These are phyloP conservation scores for Anarrhichthys ocellatus DNA, from an alignment of 2,113 vertebrate genomes.

Conservation along the genomic window DNA sequence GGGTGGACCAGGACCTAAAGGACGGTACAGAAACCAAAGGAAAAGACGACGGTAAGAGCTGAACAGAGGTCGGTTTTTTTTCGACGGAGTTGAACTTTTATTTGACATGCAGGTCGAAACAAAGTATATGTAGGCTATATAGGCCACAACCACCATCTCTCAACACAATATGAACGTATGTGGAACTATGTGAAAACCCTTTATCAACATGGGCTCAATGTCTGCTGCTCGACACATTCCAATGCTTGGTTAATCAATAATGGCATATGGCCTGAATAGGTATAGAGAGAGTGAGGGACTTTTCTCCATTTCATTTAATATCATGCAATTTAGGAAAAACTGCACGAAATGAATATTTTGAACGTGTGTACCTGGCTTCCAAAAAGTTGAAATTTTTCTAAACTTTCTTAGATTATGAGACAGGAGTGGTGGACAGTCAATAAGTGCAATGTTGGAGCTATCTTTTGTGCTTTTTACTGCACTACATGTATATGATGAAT, in stretches of 20 bases:
- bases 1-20: conserved; percentile 90
- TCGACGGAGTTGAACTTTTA: background rate
- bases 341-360: background rate
- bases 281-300: background rate
- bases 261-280: background rate
- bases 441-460: background rate
- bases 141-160: background rate
- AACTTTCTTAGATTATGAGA: no score
- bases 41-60: conserved; percentile 78
- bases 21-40: conserved; percentile 82
- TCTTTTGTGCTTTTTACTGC: background rate
- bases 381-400: background rate
- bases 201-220: background rate
- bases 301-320: background rate
- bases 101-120: background rate
- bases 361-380: background rate
- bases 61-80: no score
- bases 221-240: background rate
- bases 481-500: background rate
- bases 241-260: background rate
- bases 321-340: background rate
- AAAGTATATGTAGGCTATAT: background rate
- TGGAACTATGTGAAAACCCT: background rate
- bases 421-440: background rate
- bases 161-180: background rate